Percentiles rank a stretch among this genome's conserved stretches.
Conservation (phyloP, 2,888 invertebrate genomes). For the Calameuta idolon region DNA sequence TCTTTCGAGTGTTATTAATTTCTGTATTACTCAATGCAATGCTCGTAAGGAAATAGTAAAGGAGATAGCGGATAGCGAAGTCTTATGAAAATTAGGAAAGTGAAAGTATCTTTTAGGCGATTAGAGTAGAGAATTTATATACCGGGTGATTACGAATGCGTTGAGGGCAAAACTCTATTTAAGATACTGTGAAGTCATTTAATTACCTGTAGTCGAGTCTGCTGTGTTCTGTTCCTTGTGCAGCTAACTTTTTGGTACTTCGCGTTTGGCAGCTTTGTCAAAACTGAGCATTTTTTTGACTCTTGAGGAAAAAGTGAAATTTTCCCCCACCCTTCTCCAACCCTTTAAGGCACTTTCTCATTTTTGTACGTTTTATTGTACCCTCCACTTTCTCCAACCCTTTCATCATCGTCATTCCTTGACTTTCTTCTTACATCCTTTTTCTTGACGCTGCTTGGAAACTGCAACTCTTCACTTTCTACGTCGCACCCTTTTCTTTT, state of each 20-base stretch:
- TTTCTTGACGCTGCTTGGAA: background rate
- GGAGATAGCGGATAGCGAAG: background rate
- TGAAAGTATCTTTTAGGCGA: background rate
- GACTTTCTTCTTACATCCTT: constrained; percentile 9
- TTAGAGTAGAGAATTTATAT: background rate
- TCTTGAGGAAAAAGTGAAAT: constrained; percentile 53
- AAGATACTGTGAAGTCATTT: constrained; percentile 46
- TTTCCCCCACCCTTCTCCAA: constrained; percentile 47
- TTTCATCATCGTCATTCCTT: constrained; percentile 12
- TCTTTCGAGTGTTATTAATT: background rate
- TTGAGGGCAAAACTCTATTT: constrained; percentile 31
- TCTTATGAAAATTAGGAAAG: background rate
- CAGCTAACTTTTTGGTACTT: constrained; percentile 2
- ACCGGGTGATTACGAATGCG: background rate
- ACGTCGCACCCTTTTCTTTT: background rate
- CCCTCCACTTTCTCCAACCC: constrained; percentile 48
- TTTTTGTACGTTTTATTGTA: constrained; percentile 44
- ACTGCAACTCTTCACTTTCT: background rate
- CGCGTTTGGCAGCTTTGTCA: constrained; percentile 31
- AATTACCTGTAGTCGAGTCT: constrained; percentile 30
- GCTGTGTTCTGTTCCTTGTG: background rate
- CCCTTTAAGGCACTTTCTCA: constrained; percentile 52
- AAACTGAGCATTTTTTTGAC: constrained; percentile 35
- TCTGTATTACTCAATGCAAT: no score
- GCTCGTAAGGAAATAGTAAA: background rate